Base-by-base conservation (phyloP, 2,113 vertebrate genomes). In the Tetrao urogallus region DNA sequence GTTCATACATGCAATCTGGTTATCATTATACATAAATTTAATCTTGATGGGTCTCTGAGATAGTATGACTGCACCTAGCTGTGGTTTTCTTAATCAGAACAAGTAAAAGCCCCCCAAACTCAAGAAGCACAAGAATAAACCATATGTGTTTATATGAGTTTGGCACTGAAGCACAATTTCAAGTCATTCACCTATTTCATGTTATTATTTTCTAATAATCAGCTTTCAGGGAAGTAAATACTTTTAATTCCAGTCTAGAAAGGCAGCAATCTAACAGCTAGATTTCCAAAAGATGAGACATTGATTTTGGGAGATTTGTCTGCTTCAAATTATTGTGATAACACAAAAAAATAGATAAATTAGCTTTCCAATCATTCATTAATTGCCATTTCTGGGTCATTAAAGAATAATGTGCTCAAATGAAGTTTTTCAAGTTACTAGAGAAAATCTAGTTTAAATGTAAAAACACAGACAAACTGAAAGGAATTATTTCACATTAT, bases 261-360 rank as follows among this genome's bases (percentile, higher is more conserved):
- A 83, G 50, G 13, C 36, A 79, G 27, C 40, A 93, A 10, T 42
- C 4, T 85, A 61, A 30, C 0, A 2, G 15, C 7, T 47, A 74
- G n/a, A 28, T 78, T 38, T 78, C 86, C 1, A 69, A 58, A 91
- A 84, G 56, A 24, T 56, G 78, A 66, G 4, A 13, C 63, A 72
- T 25, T 28, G 24, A 81, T 78, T 94, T 21, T 64, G 67, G 10
- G 36, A 43, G 28, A 47, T 70, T 58, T 83, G 4, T 88, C 20
- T 79, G 7, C 27, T 85, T 88, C 56, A 80, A 66, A 54, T 86
- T 67, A 43, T 15, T 27, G 18, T 79, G 34, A 32, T 70, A 88
- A 71, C 16, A 82, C 10, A 88, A 72, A 36, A 83, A 90, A 90
- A 88, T 4, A 88, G 48, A 80, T 34, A 77, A 48, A 86, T 66